phyloP scores from a whole-genome alignment of 1,140 invertebrate species.

The Drosophila baimaii region DNA sequence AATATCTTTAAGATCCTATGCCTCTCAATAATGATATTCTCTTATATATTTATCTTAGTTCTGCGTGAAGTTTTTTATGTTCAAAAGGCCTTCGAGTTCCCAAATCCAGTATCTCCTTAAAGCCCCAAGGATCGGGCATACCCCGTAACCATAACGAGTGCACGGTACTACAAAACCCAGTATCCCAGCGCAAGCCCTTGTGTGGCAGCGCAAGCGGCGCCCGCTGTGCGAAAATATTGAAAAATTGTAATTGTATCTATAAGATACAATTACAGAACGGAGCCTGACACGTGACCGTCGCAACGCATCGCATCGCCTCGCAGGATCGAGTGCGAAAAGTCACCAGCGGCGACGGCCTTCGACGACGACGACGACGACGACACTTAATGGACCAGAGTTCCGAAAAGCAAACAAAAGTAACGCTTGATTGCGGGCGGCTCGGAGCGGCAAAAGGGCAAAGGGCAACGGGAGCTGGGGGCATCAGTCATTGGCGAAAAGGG shows the following conservation, averaged over 20 bases:
- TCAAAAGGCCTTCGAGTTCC: too few relatives aligned
- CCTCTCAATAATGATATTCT: too few relatives aligned
- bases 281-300: constrained; percentile 68
- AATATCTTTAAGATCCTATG: too few relatives aligned
- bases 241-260: constrained; percentile 83
- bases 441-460: constrained; percentile 39
- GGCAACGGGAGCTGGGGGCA: constrained; percentile 25
- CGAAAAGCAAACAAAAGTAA: constrained; percentile 79
- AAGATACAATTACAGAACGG: constrained; percentile 77
- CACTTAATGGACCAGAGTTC: constrained; percentile 79
- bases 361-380: constrained; percentile 40
- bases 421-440: constrained; percentile 74
- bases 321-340: constrained; percentile 37
- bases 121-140: not conserved
- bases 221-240: constrained; percentile 80
- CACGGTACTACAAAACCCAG: constrained; percentile 6
- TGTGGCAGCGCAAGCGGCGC: constrained; percentile 19
- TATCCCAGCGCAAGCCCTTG: constrained; percentile 23
- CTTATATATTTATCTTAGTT: too few relatives aligned
- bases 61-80: too few relatives aligned
- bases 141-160: constrained; percentile 26
- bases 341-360: constrained; percentile 35
- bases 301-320: constrained; percentile 35
- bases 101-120: too few relatives aligned
- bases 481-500: constrained; percentile 46